Conservation (phyloP, 2,113 vertebrate species). For the Notarius quadriscutis region DNA sequence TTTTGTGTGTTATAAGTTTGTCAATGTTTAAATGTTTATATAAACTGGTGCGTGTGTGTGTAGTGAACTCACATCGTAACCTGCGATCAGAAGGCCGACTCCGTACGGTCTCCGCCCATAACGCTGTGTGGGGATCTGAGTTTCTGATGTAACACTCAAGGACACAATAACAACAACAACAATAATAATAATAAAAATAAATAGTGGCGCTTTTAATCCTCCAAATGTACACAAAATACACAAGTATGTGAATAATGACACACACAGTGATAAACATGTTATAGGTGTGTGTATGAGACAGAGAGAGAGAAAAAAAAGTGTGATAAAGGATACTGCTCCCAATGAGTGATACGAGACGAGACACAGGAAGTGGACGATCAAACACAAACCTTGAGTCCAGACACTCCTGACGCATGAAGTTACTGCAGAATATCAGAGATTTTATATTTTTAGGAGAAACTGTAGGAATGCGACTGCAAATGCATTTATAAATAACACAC, state of each 20-base stretch:
- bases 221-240: too few species aligned
- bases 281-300: too few species aligned
- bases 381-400: conserved; percentile 98
- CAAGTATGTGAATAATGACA: too few species aligned
- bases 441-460: too few species aligned
- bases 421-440: conserved; percentile 66
- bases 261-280: too few species aligned
- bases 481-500: neutral
- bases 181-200: neutral
- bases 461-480: neutral
- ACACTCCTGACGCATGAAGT: conserved; percentile 99
- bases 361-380: conserved; percentile 91
- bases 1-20: too few species aligned
- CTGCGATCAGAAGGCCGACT: conserved; percentile 94
- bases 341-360: conserved; percentile 91
- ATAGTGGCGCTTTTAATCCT: too few species aligned
- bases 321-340: conserved; percentile 96
- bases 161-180: conserved; percentile 6
- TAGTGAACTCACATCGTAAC: conserved; percentile 86
- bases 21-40: too few species aligned
- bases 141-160: conserved; percentile 76
- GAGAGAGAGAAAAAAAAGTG: too few species aligned
- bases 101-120: conserved; percentile 95
- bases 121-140: conserved; percentile 95
- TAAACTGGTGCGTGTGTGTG: neutral